These are phyloP conservation scores for Muntiacus muntjak DNA, from an alignment of 2,113 vertebrate species.

Conservation along the genomic window DNA sequence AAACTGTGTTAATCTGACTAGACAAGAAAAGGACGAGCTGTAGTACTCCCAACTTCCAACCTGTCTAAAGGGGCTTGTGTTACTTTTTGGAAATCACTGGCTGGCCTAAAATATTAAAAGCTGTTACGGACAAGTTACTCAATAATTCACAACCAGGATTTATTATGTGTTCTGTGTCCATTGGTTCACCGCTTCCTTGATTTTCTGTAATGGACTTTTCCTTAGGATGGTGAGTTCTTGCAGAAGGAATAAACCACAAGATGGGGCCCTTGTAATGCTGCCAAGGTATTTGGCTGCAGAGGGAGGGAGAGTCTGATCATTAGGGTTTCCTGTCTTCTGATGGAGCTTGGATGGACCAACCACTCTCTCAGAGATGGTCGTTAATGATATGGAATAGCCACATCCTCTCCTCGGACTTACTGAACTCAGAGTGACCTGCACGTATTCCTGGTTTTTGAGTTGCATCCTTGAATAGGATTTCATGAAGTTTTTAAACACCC, in stretches of 20 bases:
- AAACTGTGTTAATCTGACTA: background rate
- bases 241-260: constrained; percentile 60
- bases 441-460: background rate
- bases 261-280: constrained; percentile 62
- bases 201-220: constrained; percentile 13
- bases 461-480: background rate
- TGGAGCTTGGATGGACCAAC: background rate
- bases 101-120: constrained; percentile 40
- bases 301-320: background rate
- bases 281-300: background rate
- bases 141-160: constrained; percentile 22
- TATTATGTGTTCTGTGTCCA: background rate
- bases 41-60: background rate
- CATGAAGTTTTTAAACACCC: background rate
- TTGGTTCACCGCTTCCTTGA: background rate
- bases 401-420: background rate
- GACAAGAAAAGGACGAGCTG: background rate
- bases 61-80: background rate
- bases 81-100: constrained; percentile 47
- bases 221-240: background rate
- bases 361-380: background rate
- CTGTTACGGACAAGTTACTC: background rate
- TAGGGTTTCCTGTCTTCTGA: background rate
- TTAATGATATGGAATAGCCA: background rate
- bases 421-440: background rate